phyloP scores from a whole-genome alignment of 2,888 invertebrate genomes.

The Lasiommata megera region DNA sequence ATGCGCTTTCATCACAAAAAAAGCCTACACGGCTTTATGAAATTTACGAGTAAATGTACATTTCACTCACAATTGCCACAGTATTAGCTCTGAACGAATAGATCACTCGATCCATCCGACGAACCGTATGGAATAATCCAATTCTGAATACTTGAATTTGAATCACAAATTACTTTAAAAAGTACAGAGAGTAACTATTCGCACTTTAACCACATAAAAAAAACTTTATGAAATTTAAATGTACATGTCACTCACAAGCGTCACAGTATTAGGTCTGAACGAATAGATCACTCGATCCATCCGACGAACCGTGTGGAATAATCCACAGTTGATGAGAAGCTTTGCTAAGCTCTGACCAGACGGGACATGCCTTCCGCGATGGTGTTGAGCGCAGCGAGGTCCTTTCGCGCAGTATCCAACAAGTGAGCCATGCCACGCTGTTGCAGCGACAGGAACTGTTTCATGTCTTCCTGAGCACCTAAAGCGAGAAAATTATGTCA shows the following conservation, averaged over 20 bases:
- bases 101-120: conserved; percentile 23
- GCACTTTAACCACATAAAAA: too few relatives aligned
- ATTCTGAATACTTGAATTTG: too few relatives aligned
- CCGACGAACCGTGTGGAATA: conserved; percentile 19
- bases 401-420: conserved; percentile 90
- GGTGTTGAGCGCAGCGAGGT: conserved; percentile 88
- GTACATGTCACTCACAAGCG: neutral
- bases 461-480: conserved; percentile 86
- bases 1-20: too few relatives aligned
- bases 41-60: neutral
- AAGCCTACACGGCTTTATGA: too few relatives aligned
- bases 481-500: too few relatives aligned
- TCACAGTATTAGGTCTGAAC: neutral
- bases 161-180: too few relatives aligned
- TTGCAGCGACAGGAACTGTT: conserved; percentile 91
- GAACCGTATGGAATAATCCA: conserved; percentile 16
- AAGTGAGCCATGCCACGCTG: conserved; percentile 94
- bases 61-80: neutral
- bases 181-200: too few relatives aligned
- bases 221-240: neutral
- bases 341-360: conserved; percentile 61
- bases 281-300: conserved; percentile 20
- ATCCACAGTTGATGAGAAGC: neutral
- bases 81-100: neutral
- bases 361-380: conserved; percentile 90